These are phyloP conservation scores for Phymatocera aterrima DNA, from an alignment of 2,888 invertebrate species.

Conservation along the genomic window DNA sequence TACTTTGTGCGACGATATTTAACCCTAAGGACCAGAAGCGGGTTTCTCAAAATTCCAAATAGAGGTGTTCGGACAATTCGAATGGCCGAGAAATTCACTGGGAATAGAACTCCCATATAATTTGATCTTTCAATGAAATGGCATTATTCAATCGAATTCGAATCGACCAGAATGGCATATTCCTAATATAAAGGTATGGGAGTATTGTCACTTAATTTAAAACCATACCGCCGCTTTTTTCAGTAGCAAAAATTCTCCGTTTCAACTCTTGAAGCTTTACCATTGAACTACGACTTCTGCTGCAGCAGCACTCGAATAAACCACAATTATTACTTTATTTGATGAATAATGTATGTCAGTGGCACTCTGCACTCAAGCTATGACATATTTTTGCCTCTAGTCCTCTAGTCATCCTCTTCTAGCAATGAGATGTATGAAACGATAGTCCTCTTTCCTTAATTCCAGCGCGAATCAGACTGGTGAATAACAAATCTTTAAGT, in stretches of 20 bases:
- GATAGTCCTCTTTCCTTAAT: not conserved
- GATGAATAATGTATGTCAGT: constrained; percentile 34
- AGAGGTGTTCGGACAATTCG: no score
- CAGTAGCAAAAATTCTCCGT: not conserved
- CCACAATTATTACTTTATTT: constrained; percentile 34
- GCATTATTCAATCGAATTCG: no score
- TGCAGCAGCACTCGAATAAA: constrained; percentile 19
- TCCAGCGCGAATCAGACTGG: not conserved
- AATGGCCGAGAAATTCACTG: no score
- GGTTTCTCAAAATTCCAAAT: no score
- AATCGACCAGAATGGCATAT: no score
- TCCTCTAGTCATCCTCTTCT: not conserved
- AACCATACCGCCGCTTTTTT: not conserved
- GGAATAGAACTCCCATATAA: no score
- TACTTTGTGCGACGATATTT: no score
- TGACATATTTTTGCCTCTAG: constrained; percentile 23
- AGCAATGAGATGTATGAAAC: not conserved
- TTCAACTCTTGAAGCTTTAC: not conserved
- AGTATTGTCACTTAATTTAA: not conserved
- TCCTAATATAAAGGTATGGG: not conserved
- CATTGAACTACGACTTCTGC: not conserved
- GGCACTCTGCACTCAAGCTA: constrained; percentile 7
- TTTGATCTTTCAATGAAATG: no score
- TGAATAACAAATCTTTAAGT: not conserved
- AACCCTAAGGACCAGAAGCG: no score